Evolutionary conservation across 2,888 invertebrate genomes (phyloP), one percentile per base, ranked within the genome.

Genomic region (Tenthredo amoena): DNA sequence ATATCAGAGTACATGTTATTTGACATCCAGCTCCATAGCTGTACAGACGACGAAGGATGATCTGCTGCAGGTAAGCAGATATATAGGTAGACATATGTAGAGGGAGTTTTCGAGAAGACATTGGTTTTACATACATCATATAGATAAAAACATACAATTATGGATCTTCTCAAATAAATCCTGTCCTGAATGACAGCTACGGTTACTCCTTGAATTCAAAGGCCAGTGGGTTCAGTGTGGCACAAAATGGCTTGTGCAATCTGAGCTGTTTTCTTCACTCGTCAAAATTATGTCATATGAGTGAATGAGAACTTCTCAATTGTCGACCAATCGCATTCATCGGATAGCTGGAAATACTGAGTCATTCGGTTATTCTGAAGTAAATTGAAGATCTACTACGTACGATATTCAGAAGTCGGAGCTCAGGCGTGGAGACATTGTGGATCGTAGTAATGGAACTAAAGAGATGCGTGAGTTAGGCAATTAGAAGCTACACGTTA

Each of bases 1-100:
- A 79, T 79, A 50, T 58, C 31, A 34, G 77, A 79, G 37, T 79
- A 79, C 58, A 79, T 47, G 15, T 79, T 79, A 79, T 58, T 58
- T 55, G 55, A 79, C 55, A 55, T 55, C 62, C 55, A 10, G 47
- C 47, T 10, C 15, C 18, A 37, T 58, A 58, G 55, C 58, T 79
- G 77, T 26, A 55, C 34, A 34, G 37, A 79, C 34, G 37, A 79
- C 55, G 58, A 55, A 79, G 37, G n/a, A 47, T 76, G 47, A 76
- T n/a, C 40, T 37, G 37, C 40, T 37, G 37, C 71, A 37, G 71
- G 37, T n/a, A 37, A n/a, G 18, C 34, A 21, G n/a, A 40, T 37
- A 40, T 37, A 72, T 72, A 37, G 18, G n/a, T 71, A 18, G 31
- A 71, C 12, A 9, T 18, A 71, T 71, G 55, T n/a, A 71, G n/a